These are phyloP conservation scores for Limnodromus scolopaceus DNA, from an alignment of 2,797 vertebrate genomes.

Conservation along the genomic window DNA sequence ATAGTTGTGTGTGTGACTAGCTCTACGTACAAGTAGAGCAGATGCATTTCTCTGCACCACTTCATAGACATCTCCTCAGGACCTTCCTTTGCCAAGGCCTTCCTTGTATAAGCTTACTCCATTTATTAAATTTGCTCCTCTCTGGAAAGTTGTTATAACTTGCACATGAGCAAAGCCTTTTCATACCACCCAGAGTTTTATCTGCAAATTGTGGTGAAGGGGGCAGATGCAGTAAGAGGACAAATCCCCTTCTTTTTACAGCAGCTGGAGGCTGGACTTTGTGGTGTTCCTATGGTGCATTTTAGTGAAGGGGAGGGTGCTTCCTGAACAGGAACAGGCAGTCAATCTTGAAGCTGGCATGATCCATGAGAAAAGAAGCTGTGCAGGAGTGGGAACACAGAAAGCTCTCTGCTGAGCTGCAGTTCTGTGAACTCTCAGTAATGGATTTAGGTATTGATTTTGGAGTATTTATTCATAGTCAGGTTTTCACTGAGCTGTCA, in stretches of 20 bases:
- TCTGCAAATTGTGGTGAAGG: neutral
- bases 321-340: neutral
- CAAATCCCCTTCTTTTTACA: neutral
- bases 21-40: neutral
- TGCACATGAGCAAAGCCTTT: neutral
- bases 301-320: neutral
- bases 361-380: neutral
- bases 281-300: neutral
- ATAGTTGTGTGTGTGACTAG: neutral
- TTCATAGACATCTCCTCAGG: neutral
- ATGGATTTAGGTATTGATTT: conserved; percentile 32
- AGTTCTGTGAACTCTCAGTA: neutral
- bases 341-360: neutral
- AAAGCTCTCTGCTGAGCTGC: neutral
- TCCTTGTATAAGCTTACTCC: neutral
- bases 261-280: neutral
- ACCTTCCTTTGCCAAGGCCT: neutral
- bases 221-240: neutral
- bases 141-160: neutral
- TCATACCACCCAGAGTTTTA: neutral
- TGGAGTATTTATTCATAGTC: neutral
- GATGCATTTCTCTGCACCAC: neutral
- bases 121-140: neutral
- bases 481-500: neutral
- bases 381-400: conserved; percentile 1